phyloP scores from a whole-genome alignment of 2,888 invertebrate species.

The Podotricha telesiphe region DNA sequence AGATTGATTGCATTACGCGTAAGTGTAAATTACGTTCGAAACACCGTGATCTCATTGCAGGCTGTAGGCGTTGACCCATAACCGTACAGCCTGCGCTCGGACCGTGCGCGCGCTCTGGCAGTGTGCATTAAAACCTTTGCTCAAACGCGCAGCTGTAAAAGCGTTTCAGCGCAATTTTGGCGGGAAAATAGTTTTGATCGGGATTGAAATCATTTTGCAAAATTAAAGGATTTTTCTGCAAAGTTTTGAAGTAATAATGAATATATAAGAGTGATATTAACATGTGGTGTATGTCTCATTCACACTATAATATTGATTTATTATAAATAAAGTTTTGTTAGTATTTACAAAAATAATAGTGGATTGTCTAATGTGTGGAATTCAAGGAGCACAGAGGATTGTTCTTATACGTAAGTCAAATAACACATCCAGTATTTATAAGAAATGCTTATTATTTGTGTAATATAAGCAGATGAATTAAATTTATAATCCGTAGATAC shows the following conservation, averaged over 20 bases:
- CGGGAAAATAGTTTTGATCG: slow-evolving; percentile 47
- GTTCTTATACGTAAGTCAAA: slow-evolving; percentile 56
- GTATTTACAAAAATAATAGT: slow-evolving; percentile 26
- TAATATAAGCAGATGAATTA: too few species aligned
- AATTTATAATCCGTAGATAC: too few species aligned
- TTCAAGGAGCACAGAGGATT: slow-evolving; percentile 48
- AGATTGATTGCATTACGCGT: slow-evolving; percentile 46
- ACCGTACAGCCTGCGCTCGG: slow-evolving; percentile 52
- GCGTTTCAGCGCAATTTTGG: slow-evolving; percentile 43
- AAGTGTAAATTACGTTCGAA: slow-evolving; percentile 72
- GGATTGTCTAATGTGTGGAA: slow-evolving; percentile 58
- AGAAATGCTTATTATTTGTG: background rate
- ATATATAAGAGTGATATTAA: slow-evolving; percentile 22
- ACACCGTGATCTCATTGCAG: slow-evolving; percentile 77
- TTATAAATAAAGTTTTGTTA: slow-evolving; percentile 30
- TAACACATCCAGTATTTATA: background rate
- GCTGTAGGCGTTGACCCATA: slow-evolving; percentile 75
- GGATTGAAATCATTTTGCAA: background rate
- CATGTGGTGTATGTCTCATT: slow-evolving; percentile 17
- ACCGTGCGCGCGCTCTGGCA: slow-evolving; percentile 49
- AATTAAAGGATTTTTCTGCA: background rate
- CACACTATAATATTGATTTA: slow-evolving; percentile 12
- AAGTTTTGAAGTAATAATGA: background rate
- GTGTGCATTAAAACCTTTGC: slow-evolving; percentile 61
- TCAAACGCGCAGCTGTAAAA: slow-evolving; percentile 49